Conservation (phyloP, 2,113 vertebrate genomes). For the Halichoeres trimaculatus region DNA sequence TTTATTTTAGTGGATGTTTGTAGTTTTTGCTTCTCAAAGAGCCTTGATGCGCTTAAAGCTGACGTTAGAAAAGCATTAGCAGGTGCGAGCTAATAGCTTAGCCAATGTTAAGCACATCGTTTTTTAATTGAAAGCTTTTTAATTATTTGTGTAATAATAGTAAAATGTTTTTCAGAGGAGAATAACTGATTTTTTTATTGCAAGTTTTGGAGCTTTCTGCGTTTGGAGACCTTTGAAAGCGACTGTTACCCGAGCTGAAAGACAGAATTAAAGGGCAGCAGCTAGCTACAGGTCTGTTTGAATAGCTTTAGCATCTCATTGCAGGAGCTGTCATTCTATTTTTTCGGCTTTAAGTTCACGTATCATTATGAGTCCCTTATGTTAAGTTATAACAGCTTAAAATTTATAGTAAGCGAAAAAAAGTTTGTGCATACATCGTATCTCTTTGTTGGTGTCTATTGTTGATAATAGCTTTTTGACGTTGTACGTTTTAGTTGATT, state of each 20-base stretch:
- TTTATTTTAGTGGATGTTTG: neutral
- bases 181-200: neutral
- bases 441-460: too few relatives aligned
- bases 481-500: neutral
- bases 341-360: too few relatives aligned
- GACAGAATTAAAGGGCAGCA: too few relatives aligned
- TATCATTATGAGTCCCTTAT: too few relatives aligned
- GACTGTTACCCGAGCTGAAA: neutral
- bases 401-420: too few relatives aligned
- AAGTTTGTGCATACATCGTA: too few relatives aligned
- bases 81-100: conserved; percentile 13
- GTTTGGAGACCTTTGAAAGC: neutral
- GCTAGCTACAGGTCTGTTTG: neutral
- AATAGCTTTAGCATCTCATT: neutral
- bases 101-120: conserved; percentile 4
- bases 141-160: too few relatives aligned
- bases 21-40: neutral
- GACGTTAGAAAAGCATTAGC: accelerated
- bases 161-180: neutral
- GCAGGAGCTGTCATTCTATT: too few relatives aligned
- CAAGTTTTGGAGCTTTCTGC: accelerated
- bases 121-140: neutral
- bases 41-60: neutral
- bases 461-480: too few relatives aligned
- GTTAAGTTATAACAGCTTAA: too few relatives aligned